These are phyloP conservation scores for Myotis lucifugus DNA, from an alignment of 2,113 vertebrate species.

Conservation along the genomic window DNA sequence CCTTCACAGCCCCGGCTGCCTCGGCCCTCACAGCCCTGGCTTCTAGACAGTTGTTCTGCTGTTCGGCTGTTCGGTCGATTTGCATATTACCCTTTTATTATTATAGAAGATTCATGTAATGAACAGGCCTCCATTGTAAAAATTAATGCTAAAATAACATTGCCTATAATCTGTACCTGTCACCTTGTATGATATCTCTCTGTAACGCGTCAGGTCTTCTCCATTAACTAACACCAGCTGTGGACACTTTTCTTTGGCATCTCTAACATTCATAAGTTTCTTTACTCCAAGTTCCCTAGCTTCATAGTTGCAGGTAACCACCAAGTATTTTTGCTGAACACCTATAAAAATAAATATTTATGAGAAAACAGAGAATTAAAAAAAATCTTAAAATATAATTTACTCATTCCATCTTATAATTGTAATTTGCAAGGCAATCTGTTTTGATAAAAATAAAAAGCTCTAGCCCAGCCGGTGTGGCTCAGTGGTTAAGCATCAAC, in stretches of 20 bases:
- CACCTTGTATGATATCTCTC: constrained; percentile 92
- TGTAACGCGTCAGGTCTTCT: constrained; percentile 93
- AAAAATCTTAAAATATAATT: constrained; percentile 37
- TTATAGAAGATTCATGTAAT: not conserved
- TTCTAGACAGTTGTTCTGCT: too few species aligned
- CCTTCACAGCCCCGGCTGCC: too few species aligned
- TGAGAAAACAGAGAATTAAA: constrained; percentile 22
- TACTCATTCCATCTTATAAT: not conserved
- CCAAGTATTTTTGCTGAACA: constrained; percentile 91
- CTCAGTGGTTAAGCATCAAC: too few species aligned
- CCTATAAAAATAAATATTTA: constrained; percentile 80
- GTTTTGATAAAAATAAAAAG: constrained; percentile 42
- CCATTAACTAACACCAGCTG: constrained; percentile 92
- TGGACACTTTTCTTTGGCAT: constrained; percentile 91
- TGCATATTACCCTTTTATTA: too few species aligned
- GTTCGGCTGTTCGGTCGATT: too few species aligned
- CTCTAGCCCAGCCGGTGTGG: too few species aligned
- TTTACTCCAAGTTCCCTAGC: constrained; percentile 89
- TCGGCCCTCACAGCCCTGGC: too few species aligned
- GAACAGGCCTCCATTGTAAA: not conserved
- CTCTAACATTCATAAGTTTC: constrained; percentile 90
- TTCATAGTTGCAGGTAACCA: constrained; percentile 95
- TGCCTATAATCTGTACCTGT: constrained; percentile 87
- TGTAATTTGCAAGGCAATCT: not conserved
- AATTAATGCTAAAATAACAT: not conserved